Percentiles rank a stretch among this genome's conserved stretches.
These are phyloP conservation scores for Protophormia terraenovae DNA, from an alignment of 2,888 invertebrate species.

Conservation along the genomic window DNA sequence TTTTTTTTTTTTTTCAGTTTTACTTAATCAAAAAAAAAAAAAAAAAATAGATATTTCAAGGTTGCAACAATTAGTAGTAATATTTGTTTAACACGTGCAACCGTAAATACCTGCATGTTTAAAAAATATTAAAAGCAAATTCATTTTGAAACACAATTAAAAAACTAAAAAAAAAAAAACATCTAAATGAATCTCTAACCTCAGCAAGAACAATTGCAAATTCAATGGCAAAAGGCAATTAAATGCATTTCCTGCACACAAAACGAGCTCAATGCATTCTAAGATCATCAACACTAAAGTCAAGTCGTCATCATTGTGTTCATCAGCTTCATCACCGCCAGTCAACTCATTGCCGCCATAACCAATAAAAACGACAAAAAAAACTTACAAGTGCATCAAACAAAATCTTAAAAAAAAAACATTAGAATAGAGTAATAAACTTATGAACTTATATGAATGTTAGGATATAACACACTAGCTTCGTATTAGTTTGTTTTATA, in stretches of 20 bases:
- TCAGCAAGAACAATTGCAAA: slow-evolving; percentile 19
- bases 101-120: slow-evolving; percentile 48
- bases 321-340: not conserved
- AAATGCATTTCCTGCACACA: slow-evolving; percentile 61
- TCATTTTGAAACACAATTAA: slow-evolving; percentile 22
- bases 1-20: not conserved
- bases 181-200: slow-evolving; percentile 24
- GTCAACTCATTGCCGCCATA: not conserved
- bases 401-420: not conserved
- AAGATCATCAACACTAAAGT: slow-evolving; percentile 28
- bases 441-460: slow-evolving; percentile 9
- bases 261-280: slow-evolving; percentile 50
- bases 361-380: not conserved
- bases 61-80: slow-evolving; percentile 64
- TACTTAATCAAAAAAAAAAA: not conserved
- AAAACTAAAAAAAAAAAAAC: slow-evolving; percentile 1
- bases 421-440: slow-evolving; percentile 34
- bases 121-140: slow-evolving; percentile 48
- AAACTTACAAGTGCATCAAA: not conserved
- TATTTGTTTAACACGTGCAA: slow-evolving; percentile 61
- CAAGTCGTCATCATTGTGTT: slow-evolving; percentile 20
- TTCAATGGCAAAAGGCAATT: slow-evolving; percentile 57
- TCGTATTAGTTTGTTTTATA: too few species aligned
- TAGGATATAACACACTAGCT: not conserved
- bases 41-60: slow-evolving; percentile 55